A percentile compares a stretch with the other conserved stretches of the same genome.
These are phyloP conservation scores for Euspilapteryx auroguttella DNA, from an alignment of 2,888 invertebrate genomes.

Conservation along the genomic window DNA sequence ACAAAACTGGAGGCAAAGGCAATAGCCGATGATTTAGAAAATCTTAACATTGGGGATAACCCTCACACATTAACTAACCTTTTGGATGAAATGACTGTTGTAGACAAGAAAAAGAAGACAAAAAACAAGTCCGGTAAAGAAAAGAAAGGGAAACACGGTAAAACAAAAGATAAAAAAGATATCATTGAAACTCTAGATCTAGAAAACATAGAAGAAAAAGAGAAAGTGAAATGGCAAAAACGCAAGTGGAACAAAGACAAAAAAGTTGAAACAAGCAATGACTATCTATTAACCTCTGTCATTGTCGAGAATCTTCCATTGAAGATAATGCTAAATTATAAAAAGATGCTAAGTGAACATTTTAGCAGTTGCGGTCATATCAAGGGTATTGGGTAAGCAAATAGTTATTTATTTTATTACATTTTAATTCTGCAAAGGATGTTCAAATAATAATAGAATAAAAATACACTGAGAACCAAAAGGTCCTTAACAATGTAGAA, in stretches of 20 bases:
- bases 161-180: conserved; percentile 5
- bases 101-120: conserved; percentile 30
- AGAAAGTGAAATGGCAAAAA: conserved; percentile 35
- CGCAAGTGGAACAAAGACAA: conserved; percentile 41
- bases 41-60: conserved; percentile 38
- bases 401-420: no score
- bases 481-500: no score
- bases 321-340: conserved; percentile 25
- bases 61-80: conserved; percentile 31
- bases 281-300: conserved; percentile 16
- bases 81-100: conserved; percentile 41
- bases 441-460: no score
- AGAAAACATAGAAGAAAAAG: conserved; percentile 18
- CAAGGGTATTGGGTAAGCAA: conserved; percentile 35
- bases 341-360: conserved; percentile 25
- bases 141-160: conserved; percentile 10
- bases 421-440: no score
- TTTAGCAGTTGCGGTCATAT: conserved; percentile 31
- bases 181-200: conserved; percentile 10
- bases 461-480: no score
- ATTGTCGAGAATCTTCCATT: conserved; percentile 36
- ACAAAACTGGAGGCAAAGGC: conserved; percentile 12
- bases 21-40: conserved; percentile 29
- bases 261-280: conserved; percentile 16
- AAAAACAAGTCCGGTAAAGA: conserved; percentile 18